Conservation (phyloP, 1,140 invertebrate species). For the Lordiphosa collinella region DNA sequence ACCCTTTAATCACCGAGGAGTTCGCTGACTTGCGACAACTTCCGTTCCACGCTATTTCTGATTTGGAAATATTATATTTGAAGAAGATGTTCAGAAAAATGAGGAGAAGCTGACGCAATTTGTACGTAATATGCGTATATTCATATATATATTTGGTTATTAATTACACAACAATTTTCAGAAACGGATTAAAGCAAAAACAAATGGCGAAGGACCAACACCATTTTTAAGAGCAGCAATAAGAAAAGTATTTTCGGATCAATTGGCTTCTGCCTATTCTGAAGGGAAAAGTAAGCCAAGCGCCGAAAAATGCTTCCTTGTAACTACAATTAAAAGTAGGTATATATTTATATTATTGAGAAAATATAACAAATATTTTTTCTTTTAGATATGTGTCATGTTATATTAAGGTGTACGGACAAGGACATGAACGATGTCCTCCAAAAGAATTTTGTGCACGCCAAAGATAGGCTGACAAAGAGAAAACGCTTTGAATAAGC, state of each 20-base stretch:
- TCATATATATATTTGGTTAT: constrained; percentile 5
- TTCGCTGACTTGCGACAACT: constrained; percentile 4
- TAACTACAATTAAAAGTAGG: background rate
- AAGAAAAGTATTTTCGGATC: constrained; percentile 3
- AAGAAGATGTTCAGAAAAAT: constrained; percentile 9
- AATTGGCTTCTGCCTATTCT: constrained; percentile 1
- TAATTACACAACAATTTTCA: background rate
- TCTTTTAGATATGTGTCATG: too few relatives aligned
- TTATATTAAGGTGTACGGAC: too few relatives aligned
- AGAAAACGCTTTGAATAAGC: too few relatives aligned
- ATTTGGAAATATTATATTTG: constrained; percentile 5
- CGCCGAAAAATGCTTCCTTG: constrained; percentile 1
- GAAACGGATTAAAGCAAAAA: background rate
- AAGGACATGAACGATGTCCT: too few relatives aligned
- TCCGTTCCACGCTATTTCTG: constrained; percentile 5
- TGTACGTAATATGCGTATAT: constrained; percentile 6
- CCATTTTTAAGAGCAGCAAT: constrained; percentile 6
- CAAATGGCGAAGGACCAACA: background rate
- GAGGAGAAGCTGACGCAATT: constrained; percentile 5
- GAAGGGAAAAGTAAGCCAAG: constrained; percentile 3
- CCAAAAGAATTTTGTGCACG: too few relatives aligned
- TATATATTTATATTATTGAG: too few relatives aligned
- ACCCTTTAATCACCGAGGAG: background rate
- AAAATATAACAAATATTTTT: too few relatives aligned
- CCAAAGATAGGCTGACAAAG: too few relatives aligned